Base-by-base conservation (phyloP, 2,113 vertebrate species). In the Petroica traversi region DNA sequence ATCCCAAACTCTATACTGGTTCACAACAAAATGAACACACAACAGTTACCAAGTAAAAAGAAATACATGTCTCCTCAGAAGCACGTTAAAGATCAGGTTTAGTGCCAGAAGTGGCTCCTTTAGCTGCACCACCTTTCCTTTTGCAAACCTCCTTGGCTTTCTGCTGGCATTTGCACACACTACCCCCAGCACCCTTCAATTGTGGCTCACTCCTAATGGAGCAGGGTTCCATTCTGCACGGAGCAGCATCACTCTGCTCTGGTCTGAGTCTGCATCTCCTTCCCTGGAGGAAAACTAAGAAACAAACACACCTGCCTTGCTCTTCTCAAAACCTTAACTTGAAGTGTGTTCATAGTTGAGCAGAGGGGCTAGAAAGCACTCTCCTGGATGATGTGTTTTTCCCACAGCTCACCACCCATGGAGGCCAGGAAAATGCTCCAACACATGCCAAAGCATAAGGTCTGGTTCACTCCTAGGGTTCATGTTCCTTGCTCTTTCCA, bases 121-220 rank as follows among this genome's bases (percentile, higher is more conserved):
- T 36, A 57, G 49, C n/a, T 57, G 41, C 11, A 8, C 5, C 31
- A 63, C 54, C 31, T 40, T 58, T 34, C 23, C 29, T 33, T 62
- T 9, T 52, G 26, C 40, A 54, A 58, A 48, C 11, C 19, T 33
- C 19, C n/a, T 72, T 5, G 3, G 19, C 54, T 36, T 64, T 52
- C 40, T 0, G 0, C 38, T 31, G 24, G 43, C 17, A 34, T 36
- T 16, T 43, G 41, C 54, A 52, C 11, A 29, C 36, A 11, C 16
- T 52, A 55, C 36, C 8, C 15, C 45, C 1, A 6, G 58, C 24
- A 34, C 16, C 12, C 36, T 3, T 22, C 72, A 73, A 2, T 8
- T 1, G 0, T 2, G 7, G 33, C 22, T 51, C 1, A 0, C 8
- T 67, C 25, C 24, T 28, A 80, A 36, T 0, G 0, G 5, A 59